These are phyloP conservation scores for Danionella cerebrum DNA, from an alignment of 2,113 vertebrate genomes.

Conservation along the genomic window DNA sequence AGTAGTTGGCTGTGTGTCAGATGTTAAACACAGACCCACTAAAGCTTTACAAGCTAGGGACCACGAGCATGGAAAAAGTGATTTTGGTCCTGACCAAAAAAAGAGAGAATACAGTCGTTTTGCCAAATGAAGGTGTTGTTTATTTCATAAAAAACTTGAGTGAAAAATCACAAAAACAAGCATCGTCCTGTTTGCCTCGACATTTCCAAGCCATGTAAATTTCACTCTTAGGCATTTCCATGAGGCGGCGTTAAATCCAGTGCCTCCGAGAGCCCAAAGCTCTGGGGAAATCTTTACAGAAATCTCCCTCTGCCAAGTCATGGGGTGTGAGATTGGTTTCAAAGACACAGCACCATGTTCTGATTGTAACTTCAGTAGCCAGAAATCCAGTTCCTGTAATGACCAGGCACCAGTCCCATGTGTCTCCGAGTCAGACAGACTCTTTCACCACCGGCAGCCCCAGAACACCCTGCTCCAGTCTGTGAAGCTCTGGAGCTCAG, in stretches of 20 bases:
- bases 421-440: constrained; percentile 63
- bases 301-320: constrained; percentile 66
- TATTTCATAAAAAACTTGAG: constrained; percentile 11
- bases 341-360: constrained; percentile 53
- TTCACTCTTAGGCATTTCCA: not conserved
- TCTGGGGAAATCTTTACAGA: constrained; percentile 60
- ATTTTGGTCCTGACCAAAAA: constrained; percentile 48
- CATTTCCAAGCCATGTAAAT: not conserved
- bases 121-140: constrained; percentile 22
- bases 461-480: constrained; percentile 25
- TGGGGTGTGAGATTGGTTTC: constrained; percentile 70
- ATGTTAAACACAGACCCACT: constrained; percentile 66
- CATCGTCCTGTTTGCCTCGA: not conserved
- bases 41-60: constrained; percentile 62
- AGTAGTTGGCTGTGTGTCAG: constrained; percentile 62
- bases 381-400: constrained; percentile 67
- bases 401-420: constrained; percentile 45
- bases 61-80: constrained; percentile 61
- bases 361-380: constrained; percentile 59
- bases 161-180: not conserved
- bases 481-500: constrained; percentile 17
- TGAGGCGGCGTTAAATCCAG: not conserved
- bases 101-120: constrained; percentile 10
- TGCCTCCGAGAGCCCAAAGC: not conserved
- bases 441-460: constrained; percentile 57